Conservation (phyloP, 2,113 vertebrate species). For the Ameiurus melas region DNA sequence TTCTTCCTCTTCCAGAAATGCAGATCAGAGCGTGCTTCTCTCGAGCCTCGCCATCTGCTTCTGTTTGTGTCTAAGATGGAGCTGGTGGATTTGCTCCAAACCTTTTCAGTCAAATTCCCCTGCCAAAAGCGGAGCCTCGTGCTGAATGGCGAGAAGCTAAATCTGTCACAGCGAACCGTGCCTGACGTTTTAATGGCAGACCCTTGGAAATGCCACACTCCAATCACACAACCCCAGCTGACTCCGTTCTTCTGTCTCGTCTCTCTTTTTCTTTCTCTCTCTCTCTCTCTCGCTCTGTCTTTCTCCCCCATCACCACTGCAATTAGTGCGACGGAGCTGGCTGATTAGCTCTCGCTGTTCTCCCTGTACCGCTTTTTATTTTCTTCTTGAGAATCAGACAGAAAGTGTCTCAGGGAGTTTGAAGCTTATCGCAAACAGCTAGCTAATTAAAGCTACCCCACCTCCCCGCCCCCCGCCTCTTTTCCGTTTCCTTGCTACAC, state of each 20-base stretch:
- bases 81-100: slow-evolving; percentile 27
- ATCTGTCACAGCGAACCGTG: slow-evolving; percentile 43
- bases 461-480: background rate
- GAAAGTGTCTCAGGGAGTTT: slow-evolving; percentile 38
- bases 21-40: slow-evolving; percentile 35
- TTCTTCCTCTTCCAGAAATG: slow-evolving; percentile 7
- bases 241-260: slow-evolving; percentile 16
- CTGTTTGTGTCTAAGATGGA: slow-evolving; percentile 41
- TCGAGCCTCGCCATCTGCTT: slow-evolving; percentile 48
- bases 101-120: slow-evolving; percentile 38
- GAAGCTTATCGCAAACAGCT: slow-evolving; percentile 24
- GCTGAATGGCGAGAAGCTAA: slow-evolving; percentile 45
- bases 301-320: slow-evolving; percentile 29
- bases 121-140: slow-evolving; percentile 5
- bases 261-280: background rate
- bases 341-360: slow-evolving; percentile 39
- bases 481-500: slow-evolving; percentile 37
- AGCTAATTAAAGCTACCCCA: slow-evolving; percentile 44
- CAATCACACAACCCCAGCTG: slow-evolving; percentile 44
- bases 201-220: slow-evolving; percentile 44
- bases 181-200: slow-evolving; percentile 46
- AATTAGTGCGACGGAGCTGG: slow-evolving; percentile 47
- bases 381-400: slow-evolving; percentile 26
- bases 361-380: background rate
- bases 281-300: background rate